Conservation (phyloP, 2,888 invertebrate genomes). For the Caenorhabditis drosophilae region DNA sequence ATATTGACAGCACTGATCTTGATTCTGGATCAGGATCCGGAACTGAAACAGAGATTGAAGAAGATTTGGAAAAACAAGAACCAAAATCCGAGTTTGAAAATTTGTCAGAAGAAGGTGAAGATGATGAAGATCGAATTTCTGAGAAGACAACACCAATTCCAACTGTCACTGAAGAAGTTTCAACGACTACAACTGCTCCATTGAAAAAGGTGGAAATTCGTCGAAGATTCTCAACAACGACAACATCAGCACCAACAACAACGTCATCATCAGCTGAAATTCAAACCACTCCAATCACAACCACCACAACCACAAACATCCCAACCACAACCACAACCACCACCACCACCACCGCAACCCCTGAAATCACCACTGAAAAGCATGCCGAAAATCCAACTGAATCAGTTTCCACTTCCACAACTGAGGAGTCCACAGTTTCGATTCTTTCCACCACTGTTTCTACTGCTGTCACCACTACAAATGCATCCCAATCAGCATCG, state of each 20-base stretch:
- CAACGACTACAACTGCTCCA: constrained; percentile 16
- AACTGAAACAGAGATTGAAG: constrained; percentile 19
- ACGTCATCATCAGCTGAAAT: no score
- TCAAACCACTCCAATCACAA: constrained; percentile 5
- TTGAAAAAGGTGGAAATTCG: constrained; percentile 32
- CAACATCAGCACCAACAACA: constrained; percentile 16
- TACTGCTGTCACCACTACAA: no score
- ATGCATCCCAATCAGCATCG: no score
- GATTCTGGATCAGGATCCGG: constrained; percentile 22
- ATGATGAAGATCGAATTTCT: neutral
- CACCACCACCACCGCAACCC: neutral
- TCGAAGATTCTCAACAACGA: constrained; percentile 12
- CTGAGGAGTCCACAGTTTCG: no score
- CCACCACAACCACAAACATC: constrained; percentile 7
- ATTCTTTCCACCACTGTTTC: no score
- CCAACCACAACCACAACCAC: constrained; percentile 8
- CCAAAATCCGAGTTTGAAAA: no score
- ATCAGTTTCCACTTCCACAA: no score
- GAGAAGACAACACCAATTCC: neutral
- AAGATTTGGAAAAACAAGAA: neutral
- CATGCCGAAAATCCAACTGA: constrained; percentile 6
- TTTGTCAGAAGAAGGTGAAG: neutral
- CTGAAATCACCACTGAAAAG: neutral
- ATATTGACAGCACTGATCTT: no score
- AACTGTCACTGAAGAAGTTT: constrained; percentile 1